Conservation (phyloP, 1,140 invertebrate genomes). For the Brachionus sp. region DNA sequence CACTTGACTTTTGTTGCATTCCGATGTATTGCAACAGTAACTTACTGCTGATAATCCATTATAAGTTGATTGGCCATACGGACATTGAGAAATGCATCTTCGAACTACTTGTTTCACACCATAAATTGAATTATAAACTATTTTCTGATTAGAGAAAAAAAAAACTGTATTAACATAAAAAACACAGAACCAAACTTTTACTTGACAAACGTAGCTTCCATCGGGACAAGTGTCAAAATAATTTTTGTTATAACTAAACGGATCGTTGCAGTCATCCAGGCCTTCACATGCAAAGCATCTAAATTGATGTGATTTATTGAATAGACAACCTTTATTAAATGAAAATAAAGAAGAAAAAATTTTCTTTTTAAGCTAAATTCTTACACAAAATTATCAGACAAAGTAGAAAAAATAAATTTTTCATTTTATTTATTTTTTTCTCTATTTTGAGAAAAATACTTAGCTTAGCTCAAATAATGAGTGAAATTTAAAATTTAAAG, state of each 20-base stretch:
- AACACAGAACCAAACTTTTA: background rate
- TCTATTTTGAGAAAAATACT: background rate
- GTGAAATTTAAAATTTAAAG: too few species aligned
- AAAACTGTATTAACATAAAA: background rate
- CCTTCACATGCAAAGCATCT: conserved; percentile 16
- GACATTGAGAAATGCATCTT: background rate
- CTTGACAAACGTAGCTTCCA: background rate
- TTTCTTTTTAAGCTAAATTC: background rate
- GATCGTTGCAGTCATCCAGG: background rate
- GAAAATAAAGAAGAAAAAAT: background rate
- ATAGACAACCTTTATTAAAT: background rate
- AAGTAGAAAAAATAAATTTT: background rate
- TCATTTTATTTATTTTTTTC: too few species aligned
- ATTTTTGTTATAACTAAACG: background rate
- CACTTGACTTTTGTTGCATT: background rate
- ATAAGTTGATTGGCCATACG: background rate
- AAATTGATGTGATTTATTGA: background rate
- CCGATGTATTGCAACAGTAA: background rate
- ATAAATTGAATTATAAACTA: background rate
- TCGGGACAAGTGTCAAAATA: background rate
- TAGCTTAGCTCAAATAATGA: background rate
- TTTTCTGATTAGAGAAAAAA: background rate
- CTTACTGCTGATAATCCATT: background rate
- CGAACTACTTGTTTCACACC: background rate
- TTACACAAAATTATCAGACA: background rate